Evolutionary conservation across 2,888 invertebrate genomes (phyloP), one percentile per base, ranked within the genome.

Genomic region (Exocentrus adspersus): DNA sequence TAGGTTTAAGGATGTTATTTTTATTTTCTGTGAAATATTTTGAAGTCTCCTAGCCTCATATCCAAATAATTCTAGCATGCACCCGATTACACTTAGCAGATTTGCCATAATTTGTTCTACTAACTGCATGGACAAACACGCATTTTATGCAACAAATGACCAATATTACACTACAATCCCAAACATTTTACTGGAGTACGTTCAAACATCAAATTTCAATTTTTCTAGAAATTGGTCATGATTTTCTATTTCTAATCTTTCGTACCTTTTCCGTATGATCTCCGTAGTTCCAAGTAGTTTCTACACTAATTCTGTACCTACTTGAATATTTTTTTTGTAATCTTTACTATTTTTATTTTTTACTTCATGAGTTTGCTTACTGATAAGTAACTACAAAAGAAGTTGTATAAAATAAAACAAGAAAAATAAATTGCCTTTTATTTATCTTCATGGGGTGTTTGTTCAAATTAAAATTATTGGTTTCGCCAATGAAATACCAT

Each of bases 101-200:
- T 24, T 54, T 54, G 7, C 4, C n/a, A 45, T 28, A 20, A 30
- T n/a, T 57, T 46, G 28, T 28, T 41, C 51, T 9, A 51, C 30
- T 51, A 42, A 42, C n/a, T 30, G 59, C 51, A 59, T 59, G 51
- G 12, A 9, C 52, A 60, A 30, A 51, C 60, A 48, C 59, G 54
- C 53, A 21, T 56, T 63, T 57, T 65, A 41, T 60, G 46, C 41
- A n/a, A n/a, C n/a, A 16, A 60, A 69, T 69, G 64, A 68, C 67
- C 70, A 66, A 67, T 68, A 59, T n/a, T 51, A 61, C 58, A 63
- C 53, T 41, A 65, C 64, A 71, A 73, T 74, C 74, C 72, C 74
- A 66, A 71, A 73, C 74, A 74, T 74, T 74, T 73, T 76, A 77
- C 74, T 75, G 73, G 72, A 73, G 72, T 75, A 74, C 72, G 59